Conservation (phyloP, 1,140 invertebrate species). For the Neodiprion lecontei region DNA sequence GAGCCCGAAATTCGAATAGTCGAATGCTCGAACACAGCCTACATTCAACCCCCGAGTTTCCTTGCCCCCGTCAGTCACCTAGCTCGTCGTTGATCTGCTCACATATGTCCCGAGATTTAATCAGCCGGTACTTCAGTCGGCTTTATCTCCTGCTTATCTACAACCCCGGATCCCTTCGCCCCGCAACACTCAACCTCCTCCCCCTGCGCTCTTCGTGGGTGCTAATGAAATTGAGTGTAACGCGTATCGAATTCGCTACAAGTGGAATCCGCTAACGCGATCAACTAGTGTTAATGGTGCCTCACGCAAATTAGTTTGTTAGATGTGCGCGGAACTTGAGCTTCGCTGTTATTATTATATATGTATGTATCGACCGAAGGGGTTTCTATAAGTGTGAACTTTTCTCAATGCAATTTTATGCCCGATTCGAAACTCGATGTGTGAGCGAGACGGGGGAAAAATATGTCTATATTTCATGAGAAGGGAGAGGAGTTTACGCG, state of each 20-base stretch:
- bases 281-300: slow-evolving; percentile 45
- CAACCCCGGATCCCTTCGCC: slow-evolving; percentile 21
- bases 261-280: slow-evolving; percentile 46
- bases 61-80: not conserved
- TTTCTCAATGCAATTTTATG: too few relatives aligned
- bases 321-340: not conserved
- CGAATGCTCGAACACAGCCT: not conserved
- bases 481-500: too few relatives aligned
- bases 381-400: too few relatives aligned
- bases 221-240: slow-evolving; percentile 57
- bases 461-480: too few relatives aligned
- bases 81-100: slow-evolving; percentile 50
- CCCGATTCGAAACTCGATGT: too few relatives aligned
- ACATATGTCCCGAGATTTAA: slow-evolving; percentile 63
- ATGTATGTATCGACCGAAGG: too few relatives aligned
- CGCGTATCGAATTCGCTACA: slow-evolving; percentile 46
- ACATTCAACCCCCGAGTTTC: not conserved
- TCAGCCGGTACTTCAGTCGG: slow-evolving; percentile 56
- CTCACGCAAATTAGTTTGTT: slow-evolving; percentile 44
- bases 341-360: not conserved
- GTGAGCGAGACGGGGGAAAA: too few relatives aligned
- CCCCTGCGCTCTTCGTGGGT: not conserved
- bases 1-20: not conserved
- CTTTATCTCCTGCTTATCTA: slow-evolving; percentile 52
- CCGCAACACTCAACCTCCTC: slow-evolving; percentile 8